A percentile compares a stretch with the other conserved stretches of the same genome.
These are phyloP conservation scores for Podilymbus podiceps DNA, from an alignment of 2,113 vertebrate species.

Conservation along the genomic window DNA sequence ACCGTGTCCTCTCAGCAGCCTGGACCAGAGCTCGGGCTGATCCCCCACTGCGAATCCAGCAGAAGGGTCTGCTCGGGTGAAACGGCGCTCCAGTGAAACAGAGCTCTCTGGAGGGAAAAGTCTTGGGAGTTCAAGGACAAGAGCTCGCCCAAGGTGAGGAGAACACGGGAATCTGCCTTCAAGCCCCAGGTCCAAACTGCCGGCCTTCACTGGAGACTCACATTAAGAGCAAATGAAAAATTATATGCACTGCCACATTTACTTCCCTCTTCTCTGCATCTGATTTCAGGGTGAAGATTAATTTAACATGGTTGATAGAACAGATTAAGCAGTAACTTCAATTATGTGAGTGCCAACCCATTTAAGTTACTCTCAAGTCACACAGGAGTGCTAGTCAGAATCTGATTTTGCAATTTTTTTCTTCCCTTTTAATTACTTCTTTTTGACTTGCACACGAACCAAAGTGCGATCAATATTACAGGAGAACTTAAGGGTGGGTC, in stretches of 20 bases:
- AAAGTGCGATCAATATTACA: background rate
- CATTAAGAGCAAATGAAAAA: background rate
- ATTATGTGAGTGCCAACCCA: background rate
- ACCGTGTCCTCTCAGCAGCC: background rate
- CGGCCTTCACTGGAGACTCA: background rate
- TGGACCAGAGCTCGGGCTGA: background rate
- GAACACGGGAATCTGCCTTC: background rate
- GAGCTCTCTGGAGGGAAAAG: background rate
- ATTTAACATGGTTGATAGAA: background rate
- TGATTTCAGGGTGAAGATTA: background rate
- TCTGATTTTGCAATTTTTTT: background rate
- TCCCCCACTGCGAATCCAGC: background rate
- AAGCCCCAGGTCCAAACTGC: background rate
- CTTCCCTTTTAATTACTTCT: background rate
- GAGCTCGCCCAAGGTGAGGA: background rate
- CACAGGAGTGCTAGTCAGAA: background rate
- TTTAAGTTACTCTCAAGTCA: background rate
- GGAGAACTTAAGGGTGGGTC: background rate
- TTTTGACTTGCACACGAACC: background rate
- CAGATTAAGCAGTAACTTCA: background rate
- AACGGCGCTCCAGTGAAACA: background rate
- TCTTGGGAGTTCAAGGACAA: fast-evolving
- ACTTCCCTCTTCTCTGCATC: background rate
- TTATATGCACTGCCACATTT: background rate
- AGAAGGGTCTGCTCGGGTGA: background rate